A percentile compares a stretch with the other conserved stretches of the same genome.
Conservation (phyloP, 2,797 vertebrate genomes). For the Geotrypetes seraphini region DNA sequence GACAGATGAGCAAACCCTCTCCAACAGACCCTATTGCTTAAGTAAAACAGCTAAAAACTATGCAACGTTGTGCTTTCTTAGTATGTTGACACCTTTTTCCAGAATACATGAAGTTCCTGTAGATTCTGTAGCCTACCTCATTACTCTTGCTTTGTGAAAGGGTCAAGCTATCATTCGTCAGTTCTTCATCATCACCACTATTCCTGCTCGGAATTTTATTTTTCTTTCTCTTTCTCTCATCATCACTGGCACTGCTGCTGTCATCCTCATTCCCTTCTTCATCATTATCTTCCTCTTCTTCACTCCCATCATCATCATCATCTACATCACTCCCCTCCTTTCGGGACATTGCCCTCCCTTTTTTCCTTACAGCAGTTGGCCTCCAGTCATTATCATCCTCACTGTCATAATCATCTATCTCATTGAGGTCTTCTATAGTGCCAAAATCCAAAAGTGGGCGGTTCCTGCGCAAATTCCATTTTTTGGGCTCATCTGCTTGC, state of each 20-base stretch:
- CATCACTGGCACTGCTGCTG: conserved; percentile 80
- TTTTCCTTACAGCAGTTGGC: conserved; percentile 76
- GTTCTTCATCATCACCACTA: conserved; percentile 83
- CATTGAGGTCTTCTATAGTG: conserved; percentile 90
- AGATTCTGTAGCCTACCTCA: conserved; percentile 78
- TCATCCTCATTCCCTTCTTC: conserved; percentile 58
- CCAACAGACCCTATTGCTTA: too few species aligned
- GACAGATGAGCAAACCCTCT: too few species aligned
- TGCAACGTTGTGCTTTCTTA: too few species aligned
- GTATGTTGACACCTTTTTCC: too few species aligned
- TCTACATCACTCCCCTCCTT: conserved; percentile 74
- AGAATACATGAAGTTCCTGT: too few species aligned
- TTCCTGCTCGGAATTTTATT: conserved; percentile 73
- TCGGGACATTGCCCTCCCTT: conserved; percentile 54
- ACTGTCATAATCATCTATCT: conserved; percentile 96
- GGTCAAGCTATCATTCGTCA: conserved; percentile 93
- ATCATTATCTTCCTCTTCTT: conserved; percentile 64
- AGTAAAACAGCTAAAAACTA: too few species aligned
- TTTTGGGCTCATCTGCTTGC: conserved; percentile 75
- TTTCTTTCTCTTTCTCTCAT: conserved; percentile 74
- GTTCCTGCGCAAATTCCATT: conserved; percentile 94
- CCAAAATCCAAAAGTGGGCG: conserved; percentile 88
- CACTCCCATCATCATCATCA: conserved; percentile 65
- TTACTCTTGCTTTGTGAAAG: conserved; percentile 92
- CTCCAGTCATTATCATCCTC: conserved; percentile 98